Evolutionary conservation across 1,140 invertebrate species (phyloP).

Genomic region (Apis laboriosa): DNA sequence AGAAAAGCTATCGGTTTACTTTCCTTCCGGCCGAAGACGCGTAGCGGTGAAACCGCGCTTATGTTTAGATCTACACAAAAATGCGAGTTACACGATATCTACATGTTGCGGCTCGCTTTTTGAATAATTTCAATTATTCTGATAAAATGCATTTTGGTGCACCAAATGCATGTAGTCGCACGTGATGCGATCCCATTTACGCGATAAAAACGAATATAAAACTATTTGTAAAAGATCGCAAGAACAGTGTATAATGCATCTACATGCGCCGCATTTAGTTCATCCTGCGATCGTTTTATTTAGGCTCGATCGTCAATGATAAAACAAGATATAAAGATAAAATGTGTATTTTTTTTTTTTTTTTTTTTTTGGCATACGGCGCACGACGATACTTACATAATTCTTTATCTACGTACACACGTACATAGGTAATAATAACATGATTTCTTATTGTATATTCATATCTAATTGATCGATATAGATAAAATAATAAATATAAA

Average conservation of each 20-base stretch:
- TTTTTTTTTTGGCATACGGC: conserved; percentile 7
- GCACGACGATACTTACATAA: conserved; percentile 33
- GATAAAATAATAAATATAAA: conserved; percentile 68
- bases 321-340: background rate
- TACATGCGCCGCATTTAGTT: conserved; percentile 23
- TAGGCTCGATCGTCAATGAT: conserved; percentile 10
- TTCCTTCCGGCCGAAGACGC: background rate
- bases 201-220: conserved; percentile 68
- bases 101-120: background rate
- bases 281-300: conserved; percentile 18
- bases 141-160: conserved; percentile 40
- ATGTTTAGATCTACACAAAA: conserved; percentile 19
- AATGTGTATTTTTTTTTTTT: background rate
- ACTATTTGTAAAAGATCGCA: conserved; percentile 65
- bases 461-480: conserved; percentile 51
- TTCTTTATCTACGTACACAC: background rate
- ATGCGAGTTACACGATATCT: conserved; percentile 39
- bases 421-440: conserved; percentile 57
- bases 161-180: background rate
- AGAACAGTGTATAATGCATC: conserved; percentile 24
- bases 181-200: conserved; percentile 18
- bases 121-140: conserved; percentile 23
- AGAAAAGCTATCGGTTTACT: conserved; percentile 9
- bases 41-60: conserved; percentile 10
- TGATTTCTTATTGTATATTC: conserved; percentile 55